Evolutionary conservation across 2,888 invertebrate genomes (phyloP), one percentile per base, ranked within the genome.

Genomic region (Acanthacorydalis orientalis): DNA sequence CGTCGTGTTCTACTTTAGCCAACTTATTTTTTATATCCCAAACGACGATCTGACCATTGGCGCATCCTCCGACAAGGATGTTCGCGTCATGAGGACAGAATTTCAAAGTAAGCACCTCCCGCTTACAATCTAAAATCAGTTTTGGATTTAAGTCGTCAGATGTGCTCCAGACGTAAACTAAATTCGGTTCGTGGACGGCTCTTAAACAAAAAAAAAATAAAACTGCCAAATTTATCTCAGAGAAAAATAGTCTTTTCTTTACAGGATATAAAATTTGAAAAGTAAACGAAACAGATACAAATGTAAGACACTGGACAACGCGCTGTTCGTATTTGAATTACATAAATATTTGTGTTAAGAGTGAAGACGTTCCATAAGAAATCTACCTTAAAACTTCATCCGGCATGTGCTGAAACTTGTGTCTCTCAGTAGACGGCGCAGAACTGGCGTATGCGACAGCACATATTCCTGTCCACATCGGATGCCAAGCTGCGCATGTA

Each of bases 151-250:
- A 63, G 47, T 74, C 76, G 54, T 86, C 83, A 31, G 71, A 69
- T 51, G 83, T 80, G 53, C 82, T 81, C 85, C 86, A 86, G 53
- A 85, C 69, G 50, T 84, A 66, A 1, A 83, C 78, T 1, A 77
- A 75, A 60, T 82, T 80, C 2, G 73, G 61, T 4, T 75, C 75
- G 47, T 79, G 72, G 0, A 76, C 72, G 1, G 77, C 72, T 55
- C 52, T 53, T 11, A 50, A 41, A 6, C 9, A 31, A 38, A 37
- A 9, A 11, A 37, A 43, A 46, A 23, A 43, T 41, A 44, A 37
- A 34, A 35, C 12, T 35, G 7, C 7, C 11, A 35, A n/a, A 2
- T n/a, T 35, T 35, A 4, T n/a, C 2, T n/a, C 7, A 35, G 7
- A 12, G 2, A 12, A 12, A 11, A n/a, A 35, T 35, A 35, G 2